Base-by-base conservation (phyloP, 2,888 invertebrate genomes). In the Coelinius sp. region DNA sequence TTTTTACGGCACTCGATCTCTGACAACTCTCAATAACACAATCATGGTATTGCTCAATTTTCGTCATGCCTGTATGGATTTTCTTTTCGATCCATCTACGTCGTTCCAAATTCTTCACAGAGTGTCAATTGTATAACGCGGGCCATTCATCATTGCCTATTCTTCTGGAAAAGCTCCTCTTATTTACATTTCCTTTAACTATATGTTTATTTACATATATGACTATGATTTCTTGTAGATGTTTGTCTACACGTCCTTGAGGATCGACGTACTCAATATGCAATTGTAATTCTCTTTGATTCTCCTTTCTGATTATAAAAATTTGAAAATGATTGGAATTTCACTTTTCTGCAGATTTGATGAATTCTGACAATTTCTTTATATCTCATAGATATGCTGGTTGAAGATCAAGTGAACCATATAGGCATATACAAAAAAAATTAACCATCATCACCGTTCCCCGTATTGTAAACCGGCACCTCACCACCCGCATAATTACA, bases 361-460 rank as follows among this genome's bases (percentile, higher is more conserved):
- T n/a, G n/a, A n/a, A n/a, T n/a, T n/a, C n/a, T n/a, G n/a, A n/a
- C n/a, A n/a, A n/a, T n/a, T n/a, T n/a, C n/a, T n/a, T n/a, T n/a
- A n/a, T n/a, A n/a, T n/a, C n/a, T n/a, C n/a, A n/a, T n/a, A n/a
- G n/a, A n/a, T n/a, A n/a, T n/a, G n/a, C n/a, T n/a, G n/a, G n/a
- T n/a, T n/a, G n/a, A n/a, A n/a, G n/a, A n/a, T n/a, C n/a, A n/a
- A n/a, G n/a, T n/a, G n/a, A n/a, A n/a, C n/a, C n/a, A n/a, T n/a
- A n/a, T n/a, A n/a, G n/a, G n/a, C n/a, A n/a, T n/a, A n/a, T n/a
- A n/a, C n/a, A 49, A 20, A 20, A 20, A 49, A 20, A 25, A 25
- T 70, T 73, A 76, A 31, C 76, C 77, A 75, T 77, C 77, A 63
- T 77, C 77, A 63, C 70, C 75, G 65, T 72, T 72, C 38, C 70